Percentiles rank a stretch among this genome's conserved stretches.
These are phyloP conservation scores for Phortica okadai DNA, from an alignment of 2,888 invertebrate genomes.

Conservation along the genomic window DNA sequence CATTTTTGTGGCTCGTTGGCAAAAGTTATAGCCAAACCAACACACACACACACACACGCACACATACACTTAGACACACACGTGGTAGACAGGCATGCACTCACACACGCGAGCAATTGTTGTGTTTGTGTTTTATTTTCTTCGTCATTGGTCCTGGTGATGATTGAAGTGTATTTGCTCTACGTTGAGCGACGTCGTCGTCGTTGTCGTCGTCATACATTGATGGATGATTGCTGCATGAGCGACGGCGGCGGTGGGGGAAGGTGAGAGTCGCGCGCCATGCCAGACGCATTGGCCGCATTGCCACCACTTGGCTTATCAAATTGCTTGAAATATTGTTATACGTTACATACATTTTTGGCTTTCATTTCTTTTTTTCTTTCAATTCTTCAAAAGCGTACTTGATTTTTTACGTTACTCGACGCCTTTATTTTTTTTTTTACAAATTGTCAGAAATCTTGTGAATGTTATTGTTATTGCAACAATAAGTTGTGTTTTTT, in stretches of 20 bases:
- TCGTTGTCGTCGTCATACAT: no score
- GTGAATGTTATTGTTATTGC: slow-evolving; percentile 18
- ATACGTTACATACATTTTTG: not conserved
- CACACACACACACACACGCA: slow-evolving; percentile 46
- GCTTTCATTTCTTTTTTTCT: not conserved
- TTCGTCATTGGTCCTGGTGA: slow-evolving; percentile 46
- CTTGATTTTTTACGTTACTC: not conserved
- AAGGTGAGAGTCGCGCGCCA: not conserved
- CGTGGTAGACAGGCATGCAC: slow-evolving; percentile 20
- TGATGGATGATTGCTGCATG: slow-evolving; percentile 41
- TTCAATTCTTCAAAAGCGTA: no score
- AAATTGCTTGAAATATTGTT: slow-evolving; percentile 59
- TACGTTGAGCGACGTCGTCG: slow-evolving; percentile 55
- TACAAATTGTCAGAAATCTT: slow-evolving; percentile 24
- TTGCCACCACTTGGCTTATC: slow-evolving; percentile 30
- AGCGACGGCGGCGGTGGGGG: not conserved
- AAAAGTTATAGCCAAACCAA: slow-evolving; percentile 37
- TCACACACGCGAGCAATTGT: slow-evolving; percentile 29
- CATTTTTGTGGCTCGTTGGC: slow-evolving; percentile 64
- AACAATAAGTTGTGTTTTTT: slow-evolving; percentile 15
- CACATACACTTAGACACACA: slow-evolving; percentile 27
- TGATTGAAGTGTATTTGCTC: slow-evolving; percentile 68
- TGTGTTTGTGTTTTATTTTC: not conserved
- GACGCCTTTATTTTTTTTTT: slow-evolving; percentile 16
- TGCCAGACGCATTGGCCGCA: not conserved